These are phyloP conservation scores for Zeus faber DNA, from an alignment of 2,113 vertebrate species.

Conservation along the genomic window DNA sequence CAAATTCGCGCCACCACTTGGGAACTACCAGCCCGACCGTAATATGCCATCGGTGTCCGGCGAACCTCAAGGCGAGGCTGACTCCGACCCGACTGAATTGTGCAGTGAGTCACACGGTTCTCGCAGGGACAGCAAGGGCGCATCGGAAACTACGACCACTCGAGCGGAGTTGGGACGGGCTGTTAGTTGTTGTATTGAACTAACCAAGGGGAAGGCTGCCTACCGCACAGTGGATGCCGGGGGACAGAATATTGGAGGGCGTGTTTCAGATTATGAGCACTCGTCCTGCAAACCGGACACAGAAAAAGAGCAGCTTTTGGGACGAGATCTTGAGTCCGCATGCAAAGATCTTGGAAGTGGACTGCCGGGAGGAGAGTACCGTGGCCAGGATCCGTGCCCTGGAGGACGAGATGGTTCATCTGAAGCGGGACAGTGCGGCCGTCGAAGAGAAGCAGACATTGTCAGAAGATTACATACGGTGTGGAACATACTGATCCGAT, in stretches of 20 bases:
- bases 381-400: constrained; percentile 77
- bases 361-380: constrained; percentile 79
- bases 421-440: constrained; percentile 77
- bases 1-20: background rate
- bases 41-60: no score
- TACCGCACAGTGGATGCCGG: constrained; percentile 6
- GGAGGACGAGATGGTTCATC: constrained; percentile 73
- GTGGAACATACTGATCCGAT: constrained; percentile 31
- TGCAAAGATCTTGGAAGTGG: constrained; percentile 80
- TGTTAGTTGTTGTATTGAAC: constrained; percentile 27
- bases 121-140: background rate
- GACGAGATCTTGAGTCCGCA: constrained; percentile 81
- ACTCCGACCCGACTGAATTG: constrained; percentile 26
- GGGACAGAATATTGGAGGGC: constrained; percentile 14
- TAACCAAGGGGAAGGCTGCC: constrained; percentile 9
- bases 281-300: constrained; percentile 76
- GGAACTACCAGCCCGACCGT: fast-evolving
- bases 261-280: constrained; percentile 77
- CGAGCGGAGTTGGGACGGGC: constrained; percentile 24
- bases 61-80: constrained; percentile 9
- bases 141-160: constrained; percentile 6
- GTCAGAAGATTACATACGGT: constrained; percentile 46
- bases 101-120: constrained; percentile 24
- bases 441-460: constrained; percentile 77
- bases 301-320: constrained; percentile 80